A percentile compares a stretch with the other conserved stretches of the same genome.
phyloP scores from a whole-genome alignment of 2,113 vertebrate genomes.

The Uria lomvia region DNA sequence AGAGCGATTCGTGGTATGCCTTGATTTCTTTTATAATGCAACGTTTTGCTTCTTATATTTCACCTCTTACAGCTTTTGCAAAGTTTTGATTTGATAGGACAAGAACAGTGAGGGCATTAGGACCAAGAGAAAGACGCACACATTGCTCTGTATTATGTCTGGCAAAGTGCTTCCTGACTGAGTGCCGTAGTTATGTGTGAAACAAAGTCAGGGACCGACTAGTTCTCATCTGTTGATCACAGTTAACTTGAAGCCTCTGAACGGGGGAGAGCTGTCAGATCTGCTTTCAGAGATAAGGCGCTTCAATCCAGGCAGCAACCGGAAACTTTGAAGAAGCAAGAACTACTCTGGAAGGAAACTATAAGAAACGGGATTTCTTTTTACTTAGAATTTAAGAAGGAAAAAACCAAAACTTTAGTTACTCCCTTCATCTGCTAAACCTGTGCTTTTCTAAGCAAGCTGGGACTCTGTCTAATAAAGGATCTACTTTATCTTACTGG shows the following conservation, averaged over 20 bases:
- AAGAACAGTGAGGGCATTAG: constrained; percentile 77
- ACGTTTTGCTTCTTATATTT: neutral
- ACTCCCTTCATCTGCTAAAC: neutral
- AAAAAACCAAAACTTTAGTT: neutral
- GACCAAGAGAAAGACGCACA: constrained; percentile 69
- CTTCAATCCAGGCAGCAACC: neutral
- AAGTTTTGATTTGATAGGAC: constrained; percentile 56
- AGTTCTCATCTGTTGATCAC: constrained; percentile 77
- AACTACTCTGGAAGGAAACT: constrained; percentile 25
- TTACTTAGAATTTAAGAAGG: neutral
- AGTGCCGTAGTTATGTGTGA: constrained; percentile 68
- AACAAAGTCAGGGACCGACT: constrained; percentile 68
- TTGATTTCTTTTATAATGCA: constrained; percentile 2
- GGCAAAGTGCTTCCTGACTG: constrained; percentile 69
- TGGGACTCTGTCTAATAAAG: neutral
- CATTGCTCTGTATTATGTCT: constrained; percentile 68
- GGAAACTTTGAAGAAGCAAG: constrained; percentile 30
- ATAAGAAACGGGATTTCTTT: constrained; percentile 25
- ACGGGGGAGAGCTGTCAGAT: constrained; percentile 53
- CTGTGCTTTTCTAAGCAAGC: neutral
- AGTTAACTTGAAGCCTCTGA: constrained; percentile 63
- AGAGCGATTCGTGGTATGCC: neutral
- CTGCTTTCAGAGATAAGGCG: constrained; percentile 21
- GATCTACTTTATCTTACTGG: constrained; percentile 25
- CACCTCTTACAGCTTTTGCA: neutral